Evolutionary conservation across 1,140 invertebrate species (phyloP).

Genomic region (Magallana gigas): DNA sequence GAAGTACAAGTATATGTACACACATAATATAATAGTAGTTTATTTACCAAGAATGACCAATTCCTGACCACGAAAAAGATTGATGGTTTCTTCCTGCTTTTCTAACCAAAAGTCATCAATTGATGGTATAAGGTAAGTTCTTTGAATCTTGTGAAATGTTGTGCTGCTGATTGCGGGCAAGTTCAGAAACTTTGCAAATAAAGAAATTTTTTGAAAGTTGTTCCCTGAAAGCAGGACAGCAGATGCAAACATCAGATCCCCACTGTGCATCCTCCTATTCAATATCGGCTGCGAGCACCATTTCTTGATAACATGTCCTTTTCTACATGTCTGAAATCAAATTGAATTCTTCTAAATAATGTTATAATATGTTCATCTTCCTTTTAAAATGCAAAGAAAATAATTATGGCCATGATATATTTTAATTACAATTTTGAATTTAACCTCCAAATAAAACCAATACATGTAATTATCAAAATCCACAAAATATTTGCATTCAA

Average conservation of each 20-base stretch:
- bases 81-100: slow-evolving; percentile 15
- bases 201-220: slow-evolving; percentile 54
- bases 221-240: slow-evolving; percentile 51
- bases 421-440: not conserved
- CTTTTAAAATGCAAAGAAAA: not conserved
- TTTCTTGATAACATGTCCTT: slow-evolving; percentile 43
- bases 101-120: slow-evolving; percentile 46
- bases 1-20: no score
- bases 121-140: slow-evolving; percentile 47
- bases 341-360: no score
- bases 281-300: slow-evolving; percentile 57
- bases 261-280: slow-evolving; percentile 56
- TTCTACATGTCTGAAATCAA: slow-evolving; percentile 43
- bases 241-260: slow-evolving; percentile 51
- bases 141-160: slow-evolving; percentile 48
- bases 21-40: no score
- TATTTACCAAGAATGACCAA: slow-evolving; percentile 46
- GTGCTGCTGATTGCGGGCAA: slow-evolving; percentile 36
- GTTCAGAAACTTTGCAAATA: slow-evolving; percentile 50
- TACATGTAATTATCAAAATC: not conserved
- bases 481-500: not conserved
- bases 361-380: no score
- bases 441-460: not conserved
- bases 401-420: not conserved
- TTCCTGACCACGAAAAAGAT: slow-evolving; percentile 34